Base-by-base conservation (phyloP, 1,140 invertebrate species). In the Aphidius ervi region DNA sequence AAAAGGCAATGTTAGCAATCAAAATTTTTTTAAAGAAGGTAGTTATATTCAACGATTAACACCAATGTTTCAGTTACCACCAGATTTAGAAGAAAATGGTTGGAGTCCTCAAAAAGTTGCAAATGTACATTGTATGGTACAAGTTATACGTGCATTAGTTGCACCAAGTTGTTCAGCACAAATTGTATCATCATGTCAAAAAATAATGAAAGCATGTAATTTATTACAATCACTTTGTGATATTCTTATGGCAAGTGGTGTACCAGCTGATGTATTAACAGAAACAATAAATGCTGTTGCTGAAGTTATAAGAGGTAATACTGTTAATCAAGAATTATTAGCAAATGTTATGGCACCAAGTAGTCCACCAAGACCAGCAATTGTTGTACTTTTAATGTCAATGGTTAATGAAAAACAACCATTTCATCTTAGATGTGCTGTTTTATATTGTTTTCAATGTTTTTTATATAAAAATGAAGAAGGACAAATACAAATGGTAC, bases 321-420 rank as follows among this genome's bases (percentile, higher is more conserved):
- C 87, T 41, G 83, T 81, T 8, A 99, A 98, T 80, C 98, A 99
- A 81, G 91, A 96, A 69, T 94, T 92, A 74, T 88, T 99, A 72
- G 87, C 90, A 2, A 87, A 85, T 63, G 91, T 98, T n/a, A 87
- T 92, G 81, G 95, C 96, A 1, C 95, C 95, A 1, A 93, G 91
- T 10, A 91, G 85, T 71, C 95, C 96, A 43, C 93, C 96, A 9
- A 86, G 88, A 53, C 92, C 97, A 2, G 94, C 93, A 1, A 90
- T 99, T 52, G 90, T 99, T 0, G 91, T 99, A 47, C 81, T 99
- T 7, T 77, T 99, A 9, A 95, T 98, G 91, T 98, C 95, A 0
- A 98, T 99, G 95, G 94, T 99, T 4, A 98, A 98, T 77, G 97
- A 99, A 70, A 98, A 97, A 74, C 97, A 99, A 76, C 90, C 94